Conservation (phyloP, 2,797 vertebrate genomes). For the Crotalus adamanteus region DNA sequence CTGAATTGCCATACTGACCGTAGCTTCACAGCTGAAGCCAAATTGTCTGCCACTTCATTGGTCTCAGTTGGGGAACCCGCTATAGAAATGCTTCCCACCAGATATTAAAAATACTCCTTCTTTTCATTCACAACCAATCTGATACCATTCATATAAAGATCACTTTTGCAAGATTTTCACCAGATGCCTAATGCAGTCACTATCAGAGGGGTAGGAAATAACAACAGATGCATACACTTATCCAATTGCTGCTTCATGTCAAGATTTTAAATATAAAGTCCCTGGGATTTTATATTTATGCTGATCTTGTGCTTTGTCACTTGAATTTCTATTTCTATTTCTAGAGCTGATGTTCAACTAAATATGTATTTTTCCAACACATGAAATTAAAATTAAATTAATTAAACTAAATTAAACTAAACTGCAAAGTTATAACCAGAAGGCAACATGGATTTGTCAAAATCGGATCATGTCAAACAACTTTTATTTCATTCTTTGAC, state of each 20-base stretch:
- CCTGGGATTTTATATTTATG: not conserved
- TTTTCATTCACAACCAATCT: constrained; percentile 47
- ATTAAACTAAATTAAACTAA: constrained; percentile 65
- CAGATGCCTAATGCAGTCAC: constrained; percentile 55
- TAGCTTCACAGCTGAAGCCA: constrained; percentile 45
- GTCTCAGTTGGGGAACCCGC: constrained; percentile 36
- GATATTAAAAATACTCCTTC: constrained; percentile 13
- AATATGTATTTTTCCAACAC: constrained; percentile 65
- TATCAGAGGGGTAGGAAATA: constrained; percentile 57
- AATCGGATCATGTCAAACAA: not conserved
- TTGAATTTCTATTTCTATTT: constrained; percentile 64
- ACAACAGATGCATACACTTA: constrained; percentile 49
- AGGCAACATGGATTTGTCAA: not conserved
- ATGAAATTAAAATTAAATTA: constrained; percentile 58
- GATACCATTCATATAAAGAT: constrained; percentile 35
- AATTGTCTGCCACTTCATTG: constrained; percentile 41
- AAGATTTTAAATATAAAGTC: constrained; percentile 60
- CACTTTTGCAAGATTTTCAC: constrained; percentile 47
- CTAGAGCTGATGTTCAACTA: constrained; percentile 65
- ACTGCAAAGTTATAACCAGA: constrained; percentile 31
- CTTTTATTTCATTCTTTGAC: not conserved
- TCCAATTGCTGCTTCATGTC: constrained; percentile 59
- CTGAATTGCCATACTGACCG: constrained; percentile 33
- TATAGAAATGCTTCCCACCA: constrained; percentile 28
- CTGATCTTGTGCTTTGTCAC: not conserved